Evolutionary conservation across 30 jellyfish, hydroid and myxozoan species (phyloP).

Genomic region (Turritopsis dohrnii): DNA sequence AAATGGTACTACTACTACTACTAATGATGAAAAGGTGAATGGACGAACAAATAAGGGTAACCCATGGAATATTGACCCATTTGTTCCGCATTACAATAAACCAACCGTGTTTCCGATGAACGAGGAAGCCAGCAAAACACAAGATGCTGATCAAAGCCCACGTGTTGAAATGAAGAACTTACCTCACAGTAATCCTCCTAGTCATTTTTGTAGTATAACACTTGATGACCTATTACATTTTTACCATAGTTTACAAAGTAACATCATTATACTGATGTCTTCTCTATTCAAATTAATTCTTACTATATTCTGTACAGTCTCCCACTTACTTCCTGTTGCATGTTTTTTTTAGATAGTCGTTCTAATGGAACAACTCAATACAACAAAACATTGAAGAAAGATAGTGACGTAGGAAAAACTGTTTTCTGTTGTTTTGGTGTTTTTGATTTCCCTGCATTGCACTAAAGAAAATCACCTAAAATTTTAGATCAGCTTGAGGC

Average conservation of each 20-base stretch:
- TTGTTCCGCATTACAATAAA: conserved; percentile 33
- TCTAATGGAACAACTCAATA: conserved; percentile 4
- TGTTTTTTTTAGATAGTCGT: not conserved
- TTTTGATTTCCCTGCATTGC: not conserved
- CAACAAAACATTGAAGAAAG: conserved; percentile 1
- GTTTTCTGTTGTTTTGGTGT: not conserved
- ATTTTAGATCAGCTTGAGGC: conserved; percentile 67
- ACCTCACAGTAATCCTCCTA: not conserved
- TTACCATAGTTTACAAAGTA: too few species aligned
- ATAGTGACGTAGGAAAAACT: conserved; percentile 1
- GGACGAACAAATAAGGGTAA: conserved; percentile 15
- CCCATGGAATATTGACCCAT: conserved; percentile 47
- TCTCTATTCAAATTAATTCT: too few species aligned
- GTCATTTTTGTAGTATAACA: too few species aligned
- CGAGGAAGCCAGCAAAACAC: conserved; percentile 15
- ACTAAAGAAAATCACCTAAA: not conserved
- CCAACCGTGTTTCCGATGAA: conserved; percentile 3
- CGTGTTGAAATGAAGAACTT: not conserved
- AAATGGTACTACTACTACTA: not conserved
- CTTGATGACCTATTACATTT: too few species aligned
- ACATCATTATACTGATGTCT: too few species aligned
- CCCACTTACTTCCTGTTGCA: not conserved
- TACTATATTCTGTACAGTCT: not conserved
- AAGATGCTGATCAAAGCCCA: not conserved
- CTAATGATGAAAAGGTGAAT: conserved; percentile 19